phyloP scores from a whole-genome alignment of 2,113 vertebrate species.

The Dunckerocampus dactyliophorus region DNA sequence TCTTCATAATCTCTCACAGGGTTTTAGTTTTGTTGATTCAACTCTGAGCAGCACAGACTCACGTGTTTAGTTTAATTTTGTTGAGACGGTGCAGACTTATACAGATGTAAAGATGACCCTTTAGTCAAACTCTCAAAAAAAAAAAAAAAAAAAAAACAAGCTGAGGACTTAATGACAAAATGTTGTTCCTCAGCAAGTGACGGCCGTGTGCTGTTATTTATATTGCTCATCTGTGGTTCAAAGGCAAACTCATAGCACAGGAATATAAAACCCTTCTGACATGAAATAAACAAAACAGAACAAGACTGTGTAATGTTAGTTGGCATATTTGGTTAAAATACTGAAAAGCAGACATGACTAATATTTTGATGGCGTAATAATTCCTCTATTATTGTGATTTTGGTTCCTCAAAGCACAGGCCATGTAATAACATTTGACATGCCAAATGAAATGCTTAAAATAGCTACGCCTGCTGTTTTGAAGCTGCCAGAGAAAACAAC shows the following conservation, averaged over 20 bases:
- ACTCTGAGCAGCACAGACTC: too few relatives aligned
- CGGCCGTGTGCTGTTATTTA: conserved; percentile 18
- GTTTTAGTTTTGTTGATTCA: too few relatives aligned
- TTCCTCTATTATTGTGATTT: conserved; percentile 33
- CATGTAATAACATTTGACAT: conserved; percentile 57
- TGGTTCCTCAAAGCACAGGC: conserved; percentile 29
- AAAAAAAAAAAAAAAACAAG: background rate
- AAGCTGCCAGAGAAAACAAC: conserved; percentile 46
- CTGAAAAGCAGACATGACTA: conserved; percentile 34
- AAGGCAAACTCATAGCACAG: conserved; percentile 22
- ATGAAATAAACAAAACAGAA: conserved; percentile 26
- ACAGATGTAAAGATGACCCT: background rate
- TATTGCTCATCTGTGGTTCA: conserved; percentile 25
- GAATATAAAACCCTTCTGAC: conserved; percentile 16
- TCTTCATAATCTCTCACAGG: too few relatives aligned
- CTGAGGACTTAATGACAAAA: conserved; percentile 5
- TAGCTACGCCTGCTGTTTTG: conserved; percentile 41
- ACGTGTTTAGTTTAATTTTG: background rate
- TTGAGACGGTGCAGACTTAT: background rate
- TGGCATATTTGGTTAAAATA: conserved; percentile 36
- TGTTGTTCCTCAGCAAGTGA: background rate
- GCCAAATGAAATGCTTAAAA: conserved; percentile 56
- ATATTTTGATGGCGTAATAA: conserved; percentile 46
- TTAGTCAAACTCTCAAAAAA: background rate
- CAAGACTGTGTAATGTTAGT: conserved; percentile 22